A percentile compares a stretch with the other conserved stretches of the same genome.
Evolutionary conservation across 2,888 invertebrate species (phyloP).

Genomic region (Brachypterus glaber): DNA sequence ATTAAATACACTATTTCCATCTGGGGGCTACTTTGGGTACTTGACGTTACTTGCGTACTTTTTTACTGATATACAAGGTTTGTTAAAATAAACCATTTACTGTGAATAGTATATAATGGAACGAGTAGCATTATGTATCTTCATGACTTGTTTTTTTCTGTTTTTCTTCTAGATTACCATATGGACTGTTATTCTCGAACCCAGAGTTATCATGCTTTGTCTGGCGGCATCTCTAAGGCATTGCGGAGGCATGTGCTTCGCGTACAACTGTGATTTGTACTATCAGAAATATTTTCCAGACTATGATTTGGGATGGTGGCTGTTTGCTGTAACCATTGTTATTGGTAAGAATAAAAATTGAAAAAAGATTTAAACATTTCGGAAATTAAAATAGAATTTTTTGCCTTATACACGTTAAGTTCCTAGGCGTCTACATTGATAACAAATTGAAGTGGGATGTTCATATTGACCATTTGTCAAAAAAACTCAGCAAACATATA

Average conservation of each 20-base stretch:
- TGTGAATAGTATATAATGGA: no score
- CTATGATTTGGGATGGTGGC: constrained; percentile 82
- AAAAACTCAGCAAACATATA: no score
- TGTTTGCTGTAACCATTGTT: constrained; percentile 79
- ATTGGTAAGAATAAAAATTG: constrained; percentile 46
- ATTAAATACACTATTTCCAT: constrained; percentile 39
- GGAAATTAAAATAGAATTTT: not conserved
- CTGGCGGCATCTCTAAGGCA: constrained; percentile 83
- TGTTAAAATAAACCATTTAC: no score
- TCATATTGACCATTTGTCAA: no score
- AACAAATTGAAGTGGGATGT: no score
- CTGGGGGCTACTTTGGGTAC: no score
- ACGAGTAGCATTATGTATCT: no score
- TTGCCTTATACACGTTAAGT: no score
- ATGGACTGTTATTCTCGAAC: constrained; percentile 69
- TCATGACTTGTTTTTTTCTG: constrained; percentile 46
- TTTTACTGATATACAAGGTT: no score
- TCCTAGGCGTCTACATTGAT: no score
- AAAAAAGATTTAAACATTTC: constrained; percentile 38
- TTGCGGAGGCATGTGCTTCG: constrained; percentile 84
- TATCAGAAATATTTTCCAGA: constrained; percentile 83
- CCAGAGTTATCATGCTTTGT: constrained; percentile 68
- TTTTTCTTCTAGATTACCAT: constrained; percentile 41
- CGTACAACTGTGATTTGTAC: constrained; percentile 84
- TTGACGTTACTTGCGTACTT: no score